phyloP scores from a whole-genome alignment of 2,888 invertebrate genomes.

The Iphiclides podalirius region DNA sequence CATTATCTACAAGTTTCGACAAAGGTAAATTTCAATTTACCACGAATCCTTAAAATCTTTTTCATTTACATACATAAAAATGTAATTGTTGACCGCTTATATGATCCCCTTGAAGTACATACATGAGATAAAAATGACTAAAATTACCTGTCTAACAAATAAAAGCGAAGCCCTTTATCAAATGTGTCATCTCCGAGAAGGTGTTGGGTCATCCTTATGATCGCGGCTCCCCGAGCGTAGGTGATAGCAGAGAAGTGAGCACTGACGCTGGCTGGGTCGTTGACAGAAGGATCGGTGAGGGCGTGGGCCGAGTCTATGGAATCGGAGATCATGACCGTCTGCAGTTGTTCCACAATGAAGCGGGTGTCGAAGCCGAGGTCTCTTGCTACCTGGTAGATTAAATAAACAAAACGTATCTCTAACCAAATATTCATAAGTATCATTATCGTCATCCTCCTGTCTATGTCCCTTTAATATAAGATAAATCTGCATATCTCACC shows the following conservation, averaged over 20 bases:
- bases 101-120: too few species aligned
- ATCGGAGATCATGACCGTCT: slow-evolving; percentile 81
- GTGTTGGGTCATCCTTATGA: slow-evolving; percentile 85
- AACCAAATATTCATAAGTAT: background rate
- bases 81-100: too few species aligned
- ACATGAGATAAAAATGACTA: too few species aligned
- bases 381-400: slow-evolving; percentile 49
- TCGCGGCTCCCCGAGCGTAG: slow-evolving; percentile 82
- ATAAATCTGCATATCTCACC: slow-evolving; percentile 44
- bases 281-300: slow-evolving; percentile 75
- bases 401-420: too few species aligned
- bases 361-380: slow-evolving; percentile 56
- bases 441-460: too few species aligned
- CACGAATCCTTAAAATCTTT: too few species aligned
- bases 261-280: slow-evolving; percentile 78
- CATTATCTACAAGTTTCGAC: too few species aligned
- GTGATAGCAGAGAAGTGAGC: slow-evolving; percentile 84
- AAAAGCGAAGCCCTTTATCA: slow-evolving; percentile 71
- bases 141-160: slow-evolving; percentile 75
- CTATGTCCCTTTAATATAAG: too few species aligned
- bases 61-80: too few species aligned
- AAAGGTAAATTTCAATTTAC: too few species aligned
- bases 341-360: slow-evolving; percentile 85
- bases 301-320: slow-evolving; percentile 78
- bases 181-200: slow-evolving; percentile 78